Base-by-base conservation (phyloP, 2,888 invertebrate species). In the Nemurella pictetii region DNA sequence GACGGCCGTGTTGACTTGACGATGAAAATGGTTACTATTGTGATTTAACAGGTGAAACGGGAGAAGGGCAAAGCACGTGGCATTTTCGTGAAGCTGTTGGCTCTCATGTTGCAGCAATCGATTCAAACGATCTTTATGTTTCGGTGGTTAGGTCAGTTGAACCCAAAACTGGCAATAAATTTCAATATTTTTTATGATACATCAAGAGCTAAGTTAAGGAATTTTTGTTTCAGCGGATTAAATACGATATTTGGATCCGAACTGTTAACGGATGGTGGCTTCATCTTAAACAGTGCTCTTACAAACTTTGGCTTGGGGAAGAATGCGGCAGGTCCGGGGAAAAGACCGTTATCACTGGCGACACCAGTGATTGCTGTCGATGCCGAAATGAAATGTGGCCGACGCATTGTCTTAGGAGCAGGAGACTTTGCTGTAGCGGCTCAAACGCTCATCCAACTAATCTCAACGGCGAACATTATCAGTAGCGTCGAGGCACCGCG, bases 101-200 rank as follows among this genome's bases (percentile, higher is more conserved):
- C 87, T 92, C 94, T 5, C 94, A 93, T 86, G 91, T 95, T 55
- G 93, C 94, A 75, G 93, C 93, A 82, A 92, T 94, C 86, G 95
- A 95, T 90, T 91, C 91, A 85, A 89, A 91, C 87, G 95, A 95
- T 88, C 92, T 93, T 77, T 95, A 95, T 90, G 93, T 94, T 77
- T 93, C 95, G 12, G 90, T 94, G 84, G 92, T 94, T 87, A 94
- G 93, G 95, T 95, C 89, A 91, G 93, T 78, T 86, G n/a, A 78
- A n/a, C n/a, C n/a, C n/a, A n/a, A n/a, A n/a, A n/a, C n/a, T n/a
- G n/a, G n/a, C n/a, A n/a, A n/a, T n/a, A n/a, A 27, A 25, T 25
- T 27, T 28, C 28, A 5, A 3, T 77, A 77, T 77, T 28, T 26
- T 77, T 73, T 73, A 36, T 36, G 15, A 9, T 74, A 25, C 9